Percentiles rank a stretch among this genome's conserved stretches.
Evolutionary conservation across 2,113 vertebrate genomes (phyloP).

Genomic region (Pelusios castaneus): DNA sequence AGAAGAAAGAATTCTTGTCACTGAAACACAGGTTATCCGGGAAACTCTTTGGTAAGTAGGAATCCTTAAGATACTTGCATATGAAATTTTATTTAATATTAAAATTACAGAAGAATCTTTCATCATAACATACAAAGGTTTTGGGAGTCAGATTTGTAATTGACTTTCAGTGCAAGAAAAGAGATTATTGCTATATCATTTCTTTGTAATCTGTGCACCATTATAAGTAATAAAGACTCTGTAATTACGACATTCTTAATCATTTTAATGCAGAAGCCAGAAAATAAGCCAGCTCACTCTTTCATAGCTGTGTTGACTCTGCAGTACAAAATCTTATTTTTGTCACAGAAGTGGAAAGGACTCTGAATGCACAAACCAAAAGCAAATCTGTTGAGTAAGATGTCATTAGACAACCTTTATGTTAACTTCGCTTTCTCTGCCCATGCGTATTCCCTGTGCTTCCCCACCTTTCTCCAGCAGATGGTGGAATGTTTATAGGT

Average conservation of each 20-base stretch:
- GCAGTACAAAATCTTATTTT: neutral
- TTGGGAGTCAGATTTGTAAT: neutral
- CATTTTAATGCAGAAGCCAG: neutral
- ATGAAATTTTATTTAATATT: neutral
- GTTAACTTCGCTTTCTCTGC: no score
- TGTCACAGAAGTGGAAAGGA: neutral
- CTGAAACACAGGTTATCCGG: constrained; percentile 94
- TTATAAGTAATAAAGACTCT: neutral
- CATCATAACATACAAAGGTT: neutral
- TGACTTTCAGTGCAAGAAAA: neutral
- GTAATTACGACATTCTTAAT: neutral
- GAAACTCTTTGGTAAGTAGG: constrained; percentile 93
- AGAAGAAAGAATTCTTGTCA: constrained; percentile 91
- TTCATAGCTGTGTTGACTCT: neutral
- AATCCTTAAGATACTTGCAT: neutral
- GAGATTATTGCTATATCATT: neutral
- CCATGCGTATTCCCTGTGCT: no score
- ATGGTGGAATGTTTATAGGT: no score
- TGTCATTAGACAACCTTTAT: no score
- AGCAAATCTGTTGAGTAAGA: neutral
- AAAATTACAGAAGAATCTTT: neutral
- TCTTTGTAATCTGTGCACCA: neutral
- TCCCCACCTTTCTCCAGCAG: no score
- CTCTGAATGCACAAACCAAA: neutral
- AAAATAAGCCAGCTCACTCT: neutral